phyloP scores from a whole-genome alignment of 1,140 invertebrate genomes.

The Eriocheir sinensis region DNA sequence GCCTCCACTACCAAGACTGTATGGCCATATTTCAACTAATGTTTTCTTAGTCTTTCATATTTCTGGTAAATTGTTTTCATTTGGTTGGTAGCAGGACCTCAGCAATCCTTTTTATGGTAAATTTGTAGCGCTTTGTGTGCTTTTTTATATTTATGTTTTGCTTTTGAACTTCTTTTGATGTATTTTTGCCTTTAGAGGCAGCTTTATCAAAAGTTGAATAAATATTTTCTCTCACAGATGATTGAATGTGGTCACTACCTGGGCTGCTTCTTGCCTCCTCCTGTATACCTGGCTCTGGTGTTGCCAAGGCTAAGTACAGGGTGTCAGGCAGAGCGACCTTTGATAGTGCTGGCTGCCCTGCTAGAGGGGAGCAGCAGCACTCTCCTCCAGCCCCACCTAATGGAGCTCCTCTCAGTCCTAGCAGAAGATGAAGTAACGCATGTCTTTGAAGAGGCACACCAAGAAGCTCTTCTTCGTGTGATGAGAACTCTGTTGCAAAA shows the following conservation, averaged over 20 bases:
- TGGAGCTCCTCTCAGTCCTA: constrained; percentile 10
- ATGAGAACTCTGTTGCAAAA: constrained; percentile 53
- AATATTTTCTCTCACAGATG: constrained; percentile 41
- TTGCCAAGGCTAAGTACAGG: constrained; percentile 48
- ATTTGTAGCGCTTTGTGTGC: too few species aligned
- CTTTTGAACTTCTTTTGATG: neutral
- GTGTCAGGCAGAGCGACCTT: constrained; percentile 36
- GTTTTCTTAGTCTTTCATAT: too few species aligned
- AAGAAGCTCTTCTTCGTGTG: constrained; percentile 55
- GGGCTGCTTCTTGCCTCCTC: constrained; percentile 58
- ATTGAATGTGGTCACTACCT: constrained; percentile 62
- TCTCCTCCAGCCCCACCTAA: constrained; percentile 23
- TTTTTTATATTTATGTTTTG: neutral
- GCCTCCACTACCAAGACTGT: neutral
- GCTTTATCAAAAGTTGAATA: too few species aligned
- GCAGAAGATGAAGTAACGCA: constrained; percentile 47
- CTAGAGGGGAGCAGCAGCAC: neutral
- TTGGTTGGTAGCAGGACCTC: too few species aligned
- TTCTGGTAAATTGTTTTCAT: too few species aligned
- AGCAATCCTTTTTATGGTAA: too few species aligned
- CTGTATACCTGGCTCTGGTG: constrained; percentile 58
- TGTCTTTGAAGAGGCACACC: constrained; percentile 35
- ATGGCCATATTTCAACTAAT: too few species aligned
- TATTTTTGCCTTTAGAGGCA: too few species aligned
- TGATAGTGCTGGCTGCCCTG: constrained; percentile 48